Conservation (phyloP, 2,888 invertebrate genomes). For the Hedya salicella region DNA sequence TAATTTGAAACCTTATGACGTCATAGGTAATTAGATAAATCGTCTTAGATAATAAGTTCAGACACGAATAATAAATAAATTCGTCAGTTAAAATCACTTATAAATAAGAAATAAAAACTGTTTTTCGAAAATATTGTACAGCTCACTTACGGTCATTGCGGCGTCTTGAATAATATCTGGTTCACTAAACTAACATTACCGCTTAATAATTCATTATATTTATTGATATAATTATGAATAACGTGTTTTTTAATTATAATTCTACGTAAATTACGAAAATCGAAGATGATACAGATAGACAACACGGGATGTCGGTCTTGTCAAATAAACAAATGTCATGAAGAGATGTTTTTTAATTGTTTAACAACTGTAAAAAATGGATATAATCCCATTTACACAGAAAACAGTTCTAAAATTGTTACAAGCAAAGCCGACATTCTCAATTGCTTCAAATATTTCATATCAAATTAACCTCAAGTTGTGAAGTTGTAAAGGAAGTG, state of each 20-base stretch:
- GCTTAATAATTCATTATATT: background rate
- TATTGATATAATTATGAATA: background rate
- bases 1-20: too few species aligned
- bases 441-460: too few species aligned
- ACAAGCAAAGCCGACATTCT: too few species aligned
- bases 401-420: too few species aligned
- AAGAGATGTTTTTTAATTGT: background rate
- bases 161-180: slow-evolving; percentile 10
- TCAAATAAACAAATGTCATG: slow-evolving; percentile 22
- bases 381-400: too few species aligned
- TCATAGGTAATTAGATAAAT: too few species aligned
- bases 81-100: background rate
- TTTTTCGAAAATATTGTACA: background rate
- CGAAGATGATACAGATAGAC: slow-evolving; percentile 2
- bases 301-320: slow-evolving; percentile 3
- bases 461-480: too few species aligned
- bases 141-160: slow-evolving; percentile 39
- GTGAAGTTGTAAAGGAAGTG: too few species aligned
- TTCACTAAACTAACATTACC: slow-evolving; percentile 8
- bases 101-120: background rate
- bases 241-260: background rate
- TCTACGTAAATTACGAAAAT: slow-evolving; percentile 4
- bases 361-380: background rate
- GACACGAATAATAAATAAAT: background rate
- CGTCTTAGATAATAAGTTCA: too few species aligned